Evolutionary conservation across 1,140 invertebrate species (phyloP).

Genomic region (Caenorhabditis latens): DNA sequence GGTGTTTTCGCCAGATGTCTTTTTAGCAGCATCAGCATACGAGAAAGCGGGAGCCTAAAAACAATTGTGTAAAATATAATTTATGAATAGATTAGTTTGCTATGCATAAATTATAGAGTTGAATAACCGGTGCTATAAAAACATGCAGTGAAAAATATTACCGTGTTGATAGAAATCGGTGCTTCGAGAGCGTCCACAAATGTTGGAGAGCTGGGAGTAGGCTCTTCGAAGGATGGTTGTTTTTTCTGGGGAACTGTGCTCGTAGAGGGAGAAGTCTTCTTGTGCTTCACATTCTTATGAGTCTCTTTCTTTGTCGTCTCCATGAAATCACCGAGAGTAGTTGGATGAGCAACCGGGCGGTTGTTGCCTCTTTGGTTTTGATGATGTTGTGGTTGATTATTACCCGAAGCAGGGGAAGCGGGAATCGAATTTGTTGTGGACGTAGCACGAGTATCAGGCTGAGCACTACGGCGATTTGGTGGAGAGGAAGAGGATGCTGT

Average conservation of each 20-base stretch:
- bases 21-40: slow-evolving; percentile 19
- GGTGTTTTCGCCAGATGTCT: slow-evolving; percentile 23
- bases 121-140: too few species aligned
- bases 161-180: slow-evolving; percentile 29
- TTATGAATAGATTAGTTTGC: too few species aligned
- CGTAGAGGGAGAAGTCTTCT: neutral
- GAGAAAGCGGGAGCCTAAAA: slow-evolving; percentile 4
- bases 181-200: slow-evolving; percentile 9
- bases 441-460: neutral
- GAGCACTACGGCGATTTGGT: slow-evolving; percentile 13
- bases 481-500: slow-evolving; percentile 2
- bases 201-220: neutral
- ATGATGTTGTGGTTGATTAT: neutral
- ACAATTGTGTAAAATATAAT: neutral
- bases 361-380: neutral
- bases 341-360: neutral
- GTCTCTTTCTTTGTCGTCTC: neutral
- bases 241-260: neutral
- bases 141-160: neutral
- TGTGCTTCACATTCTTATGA: slow-evolving; percentile 15
- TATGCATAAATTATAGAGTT: too few species aligned
- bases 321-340: slow-evolving; percentile 20
- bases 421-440: neutral
- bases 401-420: neutral
- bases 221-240: neutral